phyloP scores from a whole-genome alignment of 2,888 invertebrate species.

The Slavum lentiscoides region DNA sequence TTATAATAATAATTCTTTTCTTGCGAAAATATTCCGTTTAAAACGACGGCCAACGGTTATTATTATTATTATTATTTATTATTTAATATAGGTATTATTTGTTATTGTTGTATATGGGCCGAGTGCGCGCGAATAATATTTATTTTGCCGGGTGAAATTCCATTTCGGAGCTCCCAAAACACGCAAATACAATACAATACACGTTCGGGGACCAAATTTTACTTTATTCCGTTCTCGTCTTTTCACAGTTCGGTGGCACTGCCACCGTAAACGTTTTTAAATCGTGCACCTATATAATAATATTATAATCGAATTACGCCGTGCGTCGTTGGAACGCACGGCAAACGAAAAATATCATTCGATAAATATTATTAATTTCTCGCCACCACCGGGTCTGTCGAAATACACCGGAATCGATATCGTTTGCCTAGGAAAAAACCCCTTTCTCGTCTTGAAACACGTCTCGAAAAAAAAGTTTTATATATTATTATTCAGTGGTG shows the following conservation, averaged over 20 bases:
- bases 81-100: background rate
- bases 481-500: too few species aligned
- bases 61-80: background rate
- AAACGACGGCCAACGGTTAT: conserved; percentile 7
- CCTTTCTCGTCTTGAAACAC: too few species aligned
- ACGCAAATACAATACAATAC: background rate
- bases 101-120: conserved; percentile 8
- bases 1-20: background rate
- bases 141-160: conserved; percentile 29
- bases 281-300: background rate
- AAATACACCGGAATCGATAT: too few species aligned
- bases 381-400: too few species aligned
- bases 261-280: conserved; percentile 7
- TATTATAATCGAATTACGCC: background rate
- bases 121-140: conserved; percentile 4
- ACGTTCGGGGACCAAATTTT: background rate
- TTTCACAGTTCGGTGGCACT: background rate
- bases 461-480: too few species aligned
- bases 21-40: conserved; percentile 9
- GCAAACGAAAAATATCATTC: too few species aligned
- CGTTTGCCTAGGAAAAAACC: too few species aligned
- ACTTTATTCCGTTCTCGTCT: background rate
- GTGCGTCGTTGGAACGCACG: background rate
- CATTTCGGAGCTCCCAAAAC: background rate
- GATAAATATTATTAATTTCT: too few species aligned